Percentiles rank a stretch among this genome's conserved stretches.
Conservation (phyloP, 2,888 invertebrate species). For the Diploptera punctata region DNA sequence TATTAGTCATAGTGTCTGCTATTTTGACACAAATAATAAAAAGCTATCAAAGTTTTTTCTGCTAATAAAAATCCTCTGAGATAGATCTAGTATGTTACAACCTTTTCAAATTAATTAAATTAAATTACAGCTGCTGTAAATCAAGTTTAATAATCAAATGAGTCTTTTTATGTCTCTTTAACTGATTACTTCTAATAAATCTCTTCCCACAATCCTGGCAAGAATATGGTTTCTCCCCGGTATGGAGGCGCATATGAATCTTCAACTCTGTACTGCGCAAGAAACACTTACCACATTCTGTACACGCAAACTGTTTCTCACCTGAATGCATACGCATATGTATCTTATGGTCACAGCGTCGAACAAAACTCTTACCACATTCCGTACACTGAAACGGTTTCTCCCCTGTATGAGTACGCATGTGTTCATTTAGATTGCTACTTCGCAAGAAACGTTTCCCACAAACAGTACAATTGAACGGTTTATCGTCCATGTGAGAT, state of each 20-base stretch:
- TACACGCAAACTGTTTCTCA: slow-evolving; percentile 26
- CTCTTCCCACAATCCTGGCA: slow-evolving; percentile 21
- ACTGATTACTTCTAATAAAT: slow-evolving; percentile 21
- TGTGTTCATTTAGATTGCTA: slow-evolving; percentile 23
- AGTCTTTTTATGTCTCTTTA: slow-evolving; percentile 20
- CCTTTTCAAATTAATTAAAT: too few relatives aligned
- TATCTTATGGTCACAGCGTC: slow-evolving; percentile 20
- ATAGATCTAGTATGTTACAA: too few relatives aligned
- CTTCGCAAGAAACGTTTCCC: slow-evolving; percentile 18
- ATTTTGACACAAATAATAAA: too few relatives aligned
- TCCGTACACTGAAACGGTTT: slow-evolving; percentile 10
- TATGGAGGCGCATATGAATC: slow-evolving; percentile 18
- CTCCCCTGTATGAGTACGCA: slow-evolving; percentile 20
- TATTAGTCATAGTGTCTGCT: too few relatives aligned
- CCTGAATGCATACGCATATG: slow-evolving; percentile 27
- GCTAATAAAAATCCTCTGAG: too few relatives aligned
- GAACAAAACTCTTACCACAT: slow-evolving; percentile 24
- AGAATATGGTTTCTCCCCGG: slow-evolving; percentile 23
- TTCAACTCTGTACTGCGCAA: slow-evolving; percentile 21
- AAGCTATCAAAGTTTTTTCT: too few relatives aligned
- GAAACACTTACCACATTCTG: slow-evolving; percentile 16
- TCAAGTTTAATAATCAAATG: slow-evolving; percentile 6
- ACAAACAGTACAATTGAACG: slow-evolving; percentile 12
- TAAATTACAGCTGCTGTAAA: too few relatives aligned
- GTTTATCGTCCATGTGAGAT: slow-evolving; percentile 28